A percentile compares a stretch with the other conserved stretches of the same genome.
Evolutionary conservation across 2,888 invertebrate species (phyloP).

Genomic region (Scelioninae gen. 1): DNA sequence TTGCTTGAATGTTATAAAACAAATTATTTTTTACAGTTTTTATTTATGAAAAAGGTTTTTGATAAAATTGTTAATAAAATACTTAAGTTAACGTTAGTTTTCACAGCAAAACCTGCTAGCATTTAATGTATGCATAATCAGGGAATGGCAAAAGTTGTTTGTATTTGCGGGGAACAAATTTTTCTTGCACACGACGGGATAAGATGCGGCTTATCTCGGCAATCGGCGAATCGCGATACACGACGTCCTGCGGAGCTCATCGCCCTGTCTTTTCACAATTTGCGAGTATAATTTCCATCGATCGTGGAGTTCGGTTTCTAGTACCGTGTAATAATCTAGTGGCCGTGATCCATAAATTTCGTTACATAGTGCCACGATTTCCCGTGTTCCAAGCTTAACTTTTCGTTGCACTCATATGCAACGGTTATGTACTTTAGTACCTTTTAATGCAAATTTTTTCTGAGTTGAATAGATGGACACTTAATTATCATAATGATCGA

Average conservation of each 20-base stretch:
- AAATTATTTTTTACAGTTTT: neutral
- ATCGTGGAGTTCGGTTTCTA: conserved; percentile 61
- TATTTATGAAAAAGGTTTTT: conserved; percentile 24
- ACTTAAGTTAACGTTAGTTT: conserved; percentile 34
- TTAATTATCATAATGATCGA: conserved; percentile 1
- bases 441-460: conserved; percentile 44
- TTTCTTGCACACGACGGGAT: conserved; percentile 47
- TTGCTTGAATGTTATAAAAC: neutral
- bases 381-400: conserved; percentile 40
- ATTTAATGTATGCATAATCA: conserved; percentile 35
- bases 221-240: conserved; percentile 42
- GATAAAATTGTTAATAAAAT: conserved; percentile 24
- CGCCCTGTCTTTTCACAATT: conserved; percentile 58
- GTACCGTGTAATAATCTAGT: conserved; percentile 71
- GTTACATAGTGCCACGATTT: conserved; percentile 67
- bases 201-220: conserved; percentile 50
- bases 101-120: conserved; percentile 26
- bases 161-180: conserved; percentile 49
- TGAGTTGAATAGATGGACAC: neutral
- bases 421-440: conserved; percentile 6
- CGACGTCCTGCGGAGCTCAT: conserved; percentile 49
- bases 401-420: conserved; percentile 36
- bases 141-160: conserved; percentile 45
- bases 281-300: conserved; percentile 68
- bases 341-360: conserved; percentile 74